phyloP scores from a whole-genome alignment of 2,113 vertebrate species.

The Bubo blakistoni region DNA sequence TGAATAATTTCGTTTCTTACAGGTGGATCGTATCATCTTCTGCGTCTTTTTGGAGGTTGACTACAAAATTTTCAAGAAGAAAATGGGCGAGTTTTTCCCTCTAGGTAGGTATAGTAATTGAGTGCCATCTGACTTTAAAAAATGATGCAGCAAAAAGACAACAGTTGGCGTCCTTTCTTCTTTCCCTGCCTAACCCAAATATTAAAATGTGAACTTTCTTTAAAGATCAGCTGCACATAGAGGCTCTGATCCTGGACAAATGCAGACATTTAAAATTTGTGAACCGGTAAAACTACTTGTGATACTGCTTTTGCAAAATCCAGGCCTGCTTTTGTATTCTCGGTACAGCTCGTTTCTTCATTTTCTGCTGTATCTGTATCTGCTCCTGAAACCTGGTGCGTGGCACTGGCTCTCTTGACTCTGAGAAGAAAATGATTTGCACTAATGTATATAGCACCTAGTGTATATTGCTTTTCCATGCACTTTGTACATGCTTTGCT shows the following conservation, averaged over 20 bases:
- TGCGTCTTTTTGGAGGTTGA: slow-evolving; percentile 97
- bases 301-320: neutral
- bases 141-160: neutral
- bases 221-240: neutral
- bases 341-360: neutral
- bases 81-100: slow-evolving; percentile 88
- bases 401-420: neutral
- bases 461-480: neutral
- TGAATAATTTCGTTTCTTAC: slow-evolving; percentile 62
- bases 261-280: neutral
- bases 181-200: neutral
- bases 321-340: neutral
- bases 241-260: neutral
- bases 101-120: slow-evolving; percentile 75
- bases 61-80: slow-evolving; percentile 96
- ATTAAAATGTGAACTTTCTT: slow-evolving; percentile 13
- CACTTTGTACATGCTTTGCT: neutral
- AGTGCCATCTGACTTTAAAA: neutral
- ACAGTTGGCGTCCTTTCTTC: neutral
- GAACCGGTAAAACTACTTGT: neutral
- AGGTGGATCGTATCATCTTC: slow-evolving; percentile 96
- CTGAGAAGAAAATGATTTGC: neutral
- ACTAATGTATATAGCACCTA: neutral
- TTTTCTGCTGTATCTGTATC: neutral
- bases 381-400: neutral